Evolutionary conservation across 2,113 vertebrate species (phyloP), one percentile per base, ranked within the genome.

Genomic region (Corythaeola cristata): DNA sequence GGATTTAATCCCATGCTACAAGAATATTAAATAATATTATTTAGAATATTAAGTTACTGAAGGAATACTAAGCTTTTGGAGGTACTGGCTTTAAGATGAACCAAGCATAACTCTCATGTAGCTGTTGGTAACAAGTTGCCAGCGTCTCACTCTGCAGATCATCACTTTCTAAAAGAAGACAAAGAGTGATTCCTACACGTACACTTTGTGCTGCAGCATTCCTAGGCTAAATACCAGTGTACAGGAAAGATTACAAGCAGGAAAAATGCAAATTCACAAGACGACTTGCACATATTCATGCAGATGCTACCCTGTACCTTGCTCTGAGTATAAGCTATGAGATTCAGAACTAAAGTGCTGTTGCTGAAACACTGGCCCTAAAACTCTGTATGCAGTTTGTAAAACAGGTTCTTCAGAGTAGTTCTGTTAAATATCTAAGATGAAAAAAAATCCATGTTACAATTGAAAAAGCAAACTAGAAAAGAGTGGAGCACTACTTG

Each of bases 291-390:
- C 6, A 68, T 47, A 67, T 28, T 47, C 11, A 35, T 32, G 24
- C 22, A 26, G 39, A 39, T 33, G 23, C 22, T 53, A 75, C 44
- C 19, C 58, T 41, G 22, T 41, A 35, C 56, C 53, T 71, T n/a
- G 58, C 12, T 32, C 21, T 4, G 2, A 76, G 15, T 14, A 12
- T 21, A 72, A 86, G 6, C 7, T 19, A 22, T 8, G 5, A 7
- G 21, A 37, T 23, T 73, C 44, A 56, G 20, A 89, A 69, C 45
- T 44, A 60, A 59, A 85, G n/a, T 28, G 2, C n/a, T 60, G 5
- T 8, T 37, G 73, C 15, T 0, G 0, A 92, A 89, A 28, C 22
- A 35, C 4, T 15, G 12, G 24, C 8, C 11, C 13, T 52, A 77
- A 78, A 77, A 67, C 8, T 32, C 16, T 32, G 27, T 12, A 23